These are phyloP conservation scores for Lithophane semibrunnea DNA, from an alignment of 2,888 invertebrate species.

Conservation along the genomic window DNA sequence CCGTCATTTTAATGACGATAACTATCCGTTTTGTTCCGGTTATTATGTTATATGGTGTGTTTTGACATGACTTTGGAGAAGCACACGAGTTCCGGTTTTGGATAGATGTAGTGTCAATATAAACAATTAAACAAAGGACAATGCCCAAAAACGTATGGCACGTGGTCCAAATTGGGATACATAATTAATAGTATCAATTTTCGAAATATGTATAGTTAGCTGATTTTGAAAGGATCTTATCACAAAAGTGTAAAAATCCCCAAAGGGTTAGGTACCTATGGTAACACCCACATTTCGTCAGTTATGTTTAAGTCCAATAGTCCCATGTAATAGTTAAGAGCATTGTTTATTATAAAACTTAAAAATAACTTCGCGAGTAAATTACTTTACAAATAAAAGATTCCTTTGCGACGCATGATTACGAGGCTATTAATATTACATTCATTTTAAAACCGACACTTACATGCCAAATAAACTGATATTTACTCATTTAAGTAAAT, in stretches of 20 bases:
- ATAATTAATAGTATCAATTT: too few relatives aligned
- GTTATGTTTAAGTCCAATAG: too few relatives aligned
- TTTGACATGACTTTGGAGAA: slow-evolving; percentile 1
- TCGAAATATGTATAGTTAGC: neutral
- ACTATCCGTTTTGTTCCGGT: slow-evolving; percentile 26
- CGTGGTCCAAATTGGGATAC: too few relatives aligned
- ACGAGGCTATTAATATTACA: slow-evolving; percentile 23
- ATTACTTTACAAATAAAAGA: slow-evolving; percentile 24
- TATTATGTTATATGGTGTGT: slow-evolving; percentile 10
- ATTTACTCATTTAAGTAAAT: slow-evolving; percentile 5
- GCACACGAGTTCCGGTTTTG: neutral
- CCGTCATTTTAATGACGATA: slow-evolving; percentile 37
- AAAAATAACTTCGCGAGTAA: slow-evolving; percentile 1
- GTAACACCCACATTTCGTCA: too few relatives aligned
- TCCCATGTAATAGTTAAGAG: neutral
- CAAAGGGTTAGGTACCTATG: too few relatives aligned
- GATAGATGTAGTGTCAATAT: neutral
- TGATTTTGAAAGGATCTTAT: neutral
- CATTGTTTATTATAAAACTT: neutral
- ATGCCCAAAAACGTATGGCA: too few relatives aligned
- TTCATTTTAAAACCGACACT: slow-evolving; percentile 16
- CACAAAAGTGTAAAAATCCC: neutral
- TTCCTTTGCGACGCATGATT: slow-evolving; percentile 13
- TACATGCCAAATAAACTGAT: neutral
- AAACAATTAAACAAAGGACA: too few relatives aligned